A percentile compares a stretch with the other conserved stretches of the same genome.
phyloP scores from a whole-genome alignment of 2,113 vertebrate genomes.

The Tupaia tana region DNA sequence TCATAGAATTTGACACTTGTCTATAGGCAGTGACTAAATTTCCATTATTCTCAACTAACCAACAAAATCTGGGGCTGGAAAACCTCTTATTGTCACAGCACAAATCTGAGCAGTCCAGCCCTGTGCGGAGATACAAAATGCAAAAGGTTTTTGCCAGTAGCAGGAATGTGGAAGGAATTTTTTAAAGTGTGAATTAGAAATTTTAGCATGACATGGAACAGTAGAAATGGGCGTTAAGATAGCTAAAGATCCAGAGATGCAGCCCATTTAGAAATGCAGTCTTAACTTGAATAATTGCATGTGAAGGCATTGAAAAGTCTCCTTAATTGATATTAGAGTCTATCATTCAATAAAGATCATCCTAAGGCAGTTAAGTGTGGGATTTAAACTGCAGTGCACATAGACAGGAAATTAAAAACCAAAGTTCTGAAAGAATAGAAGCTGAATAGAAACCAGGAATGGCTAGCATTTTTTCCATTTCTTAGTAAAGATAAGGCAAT shows the following conservation, averaged over 20 bases:
- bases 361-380: constrained; percentile 21
- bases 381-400: neutral
- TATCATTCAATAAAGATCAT: neutral
- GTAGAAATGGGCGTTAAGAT: constrained; percentile 21
- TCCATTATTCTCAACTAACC: neutral
- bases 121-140: neutral
- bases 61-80: neutral
- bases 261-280: constrained; percentile 39
- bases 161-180: neutral
- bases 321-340: constrained; percentile 42
- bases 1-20: neutral
- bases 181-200: constrained; percentile 10
- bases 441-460: neutral
- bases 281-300: neutral
- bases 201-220: neutral
- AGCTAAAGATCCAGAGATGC: neutral
- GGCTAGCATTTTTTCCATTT: constrained; percentile 37
- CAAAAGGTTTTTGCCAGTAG: neutral
- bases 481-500: constrained; percentile 39
- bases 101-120: neutral
- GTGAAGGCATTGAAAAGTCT: neutral
- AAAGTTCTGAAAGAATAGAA: constrained; percentile 13
- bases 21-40: neutral
- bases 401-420: constrained; percentile 45
- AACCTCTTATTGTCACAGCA: neutral